phyloP scores from a whole-genome alignment of 2,797 vertebrate genomes.

The Parotocinclus haroldoi region DNA sequence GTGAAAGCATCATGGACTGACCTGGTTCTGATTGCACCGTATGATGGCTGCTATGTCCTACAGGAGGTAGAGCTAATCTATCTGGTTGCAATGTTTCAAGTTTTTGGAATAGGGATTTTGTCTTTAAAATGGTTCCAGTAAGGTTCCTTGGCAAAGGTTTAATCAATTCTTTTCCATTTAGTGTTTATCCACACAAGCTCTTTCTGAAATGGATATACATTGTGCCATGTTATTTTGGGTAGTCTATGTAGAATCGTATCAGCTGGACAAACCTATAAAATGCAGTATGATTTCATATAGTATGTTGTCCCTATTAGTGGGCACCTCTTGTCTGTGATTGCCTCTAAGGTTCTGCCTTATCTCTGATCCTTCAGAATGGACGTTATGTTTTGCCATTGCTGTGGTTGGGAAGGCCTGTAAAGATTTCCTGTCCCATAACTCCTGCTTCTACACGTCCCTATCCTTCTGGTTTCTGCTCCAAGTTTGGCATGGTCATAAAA shows the following conservation, averaged over 20 bases:
- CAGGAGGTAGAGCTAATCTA: constrained; percentile 60
- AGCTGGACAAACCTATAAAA: too few relatives aligned
- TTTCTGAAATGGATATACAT: too few relatives aligned
- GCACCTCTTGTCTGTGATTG: too few relatives aligned
- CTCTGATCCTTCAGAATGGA: constrained; percentile 58
- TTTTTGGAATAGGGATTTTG: too few relatives aligned
- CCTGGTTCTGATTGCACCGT: constrained; percentile 62
- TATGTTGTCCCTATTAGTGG: too few relatives aligned
- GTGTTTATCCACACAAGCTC: too few relatives aligned
- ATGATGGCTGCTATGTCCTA: constrained; percentile 67
- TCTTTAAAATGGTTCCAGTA: too few relatives aligned
- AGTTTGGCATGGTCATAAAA: constrained; percentile 61
- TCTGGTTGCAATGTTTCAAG: background rate
- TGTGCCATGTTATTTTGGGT: too few relatives aligned
- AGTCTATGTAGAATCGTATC: too few relatives aligned
- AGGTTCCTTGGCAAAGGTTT: too few relatives aligned
- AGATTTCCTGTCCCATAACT: constrained; percentile 64
- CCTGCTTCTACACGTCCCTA: background rate
- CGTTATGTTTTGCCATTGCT: constrained; percentile 67
- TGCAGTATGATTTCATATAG: too few relatives aligned
- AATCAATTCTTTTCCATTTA: too few relatives aligned
- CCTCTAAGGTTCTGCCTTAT: background rate
- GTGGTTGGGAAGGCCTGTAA: constrained; percentile 67
- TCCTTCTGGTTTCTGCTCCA: constrained; percentile 62
- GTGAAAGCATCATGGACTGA: constrained; percentile 56